A percentile compares a stretch with the other conserved stretches of the same genome.
Evolutionary conservation across 1,140 invertebrate genomes (phyloP).

Genomic region (Adoxophyes honmai): DNA sequence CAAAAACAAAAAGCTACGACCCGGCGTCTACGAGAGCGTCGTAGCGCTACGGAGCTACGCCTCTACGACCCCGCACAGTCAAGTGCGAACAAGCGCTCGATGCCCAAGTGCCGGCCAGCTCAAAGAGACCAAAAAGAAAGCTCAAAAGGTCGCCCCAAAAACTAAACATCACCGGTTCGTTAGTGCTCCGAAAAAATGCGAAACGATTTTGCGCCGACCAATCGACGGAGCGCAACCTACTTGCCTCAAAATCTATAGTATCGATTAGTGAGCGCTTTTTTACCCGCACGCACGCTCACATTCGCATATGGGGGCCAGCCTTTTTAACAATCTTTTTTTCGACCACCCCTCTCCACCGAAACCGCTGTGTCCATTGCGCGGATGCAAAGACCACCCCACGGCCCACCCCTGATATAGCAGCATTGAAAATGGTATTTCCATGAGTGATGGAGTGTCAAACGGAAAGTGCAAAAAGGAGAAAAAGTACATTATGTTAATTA

Average conservation of each 20-base stretch:
- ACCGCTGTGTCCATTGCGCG: slow-evolving; percentile 73
- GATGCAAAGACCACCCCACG: slow-evolving; percentile 70
- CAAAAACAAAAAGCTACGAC: slow-evolving; percentile 23
- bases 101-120: slow-evolving; percentile 62
- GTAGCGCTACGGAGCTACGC: background rate
- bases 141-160: slow-evolving; percentile 65
- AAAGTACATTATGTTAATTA: slow-evolving; percentile 77
- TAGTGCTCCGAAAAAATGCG: slow-evolving; percentile 57
- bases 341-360: slow-evolving; percentile 62
- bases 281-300: slow-evolving; percentile 71
- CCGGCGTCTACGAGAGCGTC: background rate
- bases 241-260: slow-evolving; percentile 75
- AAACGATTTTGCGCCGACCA: slow-evolving; percentile 47
- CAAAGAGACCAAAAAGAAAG: slow-evolving; percentile 49
- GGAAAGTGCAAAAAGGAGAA: slow-evolving; percentile 74
- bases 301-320: slow-evolving; percentile 61
- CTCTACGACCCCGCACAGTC: slow-evolving; percentile 40
- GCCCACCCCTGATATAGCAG: slow-evolving; percentile 64
- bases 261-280: slow-evolving; percentile 72
- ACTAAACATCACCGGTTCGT: slow-evolving; percentile 70
- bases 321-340: slow-evolving; percentile 77
- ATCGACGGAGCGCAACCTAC: slow-evolving; percentile 66
- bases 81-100: slow-evolving; percentile 68
- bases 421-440: slow-evolving; percentile 77
- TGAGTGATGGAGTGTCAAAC: slow-evolving; percentile 78